Evolutionary conservation across 1,140 invertebrate species (phyloP).

Genomic region (Marisa cornuarietis): DNA sequence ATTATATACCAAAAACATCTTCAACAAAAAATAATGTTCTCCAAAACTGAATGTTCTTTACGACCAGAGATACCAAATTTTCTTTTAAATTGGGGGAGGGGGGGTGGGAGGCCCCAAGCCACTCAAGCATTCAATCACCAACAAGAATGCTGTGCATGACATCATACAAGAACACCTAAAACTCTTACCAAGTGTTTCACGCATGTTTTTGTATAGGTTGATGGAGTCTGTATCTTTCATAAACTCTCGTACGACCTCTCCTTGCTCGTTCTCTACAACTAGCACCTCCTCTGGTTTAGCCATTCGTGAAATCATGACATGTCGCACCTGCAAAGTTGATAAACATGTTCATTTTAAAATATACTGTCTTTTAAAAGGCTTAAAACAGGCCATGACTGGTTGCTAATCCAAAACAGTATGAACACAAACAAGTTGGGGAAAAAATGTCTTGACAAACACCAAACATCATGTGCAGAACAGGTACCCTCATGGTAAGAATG

Average conservation of each 20-base stretch:
- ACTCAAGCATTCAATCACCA: too few species aligned
- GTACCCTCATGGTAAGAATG: too few species aligned
- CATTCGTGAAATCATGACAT: conserved; percentile 99
- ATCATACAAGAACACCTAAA: not conserved
- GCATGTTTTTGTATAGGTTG: conserved; percentile 99
- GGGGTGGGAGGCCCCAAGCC: too few species aligned
- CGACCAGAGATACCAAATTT: too few species aligned
- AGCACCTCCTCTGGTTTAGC: conserved; percentile 99
- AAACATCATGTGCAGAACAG: too few species aligned
- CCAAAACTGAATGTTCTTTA: too few species aligned
- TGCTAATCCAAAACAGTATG: not conserved
- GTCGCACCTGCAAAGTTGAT: conserved; percentile 75
- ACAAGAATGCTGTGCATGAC: too few species aligned
- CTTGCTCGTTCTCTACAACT: conserved; percentile 99
- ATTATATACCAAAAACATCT: not conserved
- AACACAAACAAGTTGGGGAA: too few species aligned
- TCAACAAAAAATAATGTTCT: too few species aligned
- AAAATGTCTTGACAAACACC: too few species aligned
- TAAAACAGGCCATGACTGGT: not conserved
- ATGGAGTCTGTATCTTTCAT: conserved; percentile 99
- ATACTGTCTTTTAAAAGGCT: not conserved
- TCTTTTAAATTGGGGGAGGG: too few species aligned
- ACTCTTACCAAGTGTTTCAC: conserved; percentile 83
- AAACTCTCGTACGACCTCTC: conserved; percentile 98
- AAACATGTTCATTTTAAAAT: not conserved